Percentiles rank a stretch among this genome's conserved stretches.
These are phyloP conservation scores for Ephialtes manifestator DNA, from an alignment of 2,888 invertebrate genomes.

Conservation along the genomic window DNA sequence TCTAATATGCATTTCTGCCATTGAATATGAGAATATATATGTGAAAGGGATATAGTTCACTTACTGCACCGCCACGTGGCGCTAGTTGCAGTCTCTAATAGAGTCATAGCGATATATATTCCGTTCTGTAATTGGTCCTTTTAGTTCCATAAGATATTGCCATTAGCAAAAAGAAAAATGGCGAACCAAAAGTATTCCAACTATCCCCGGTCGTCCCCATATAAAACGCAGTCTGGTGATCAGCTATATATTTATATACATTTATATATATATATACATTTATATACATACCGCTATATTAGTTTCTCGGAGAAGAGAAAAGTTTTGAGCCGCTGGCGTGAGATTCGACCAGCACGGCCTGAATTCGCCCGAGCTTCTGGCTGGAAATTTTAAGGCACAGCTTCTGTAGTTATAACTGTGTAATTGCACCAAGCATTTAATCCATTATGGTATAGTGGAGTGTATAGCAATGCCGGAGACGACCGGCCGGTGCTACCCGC, in stretches of 20 bases:
- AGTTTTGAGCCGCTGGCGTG: conserved; percentile 36
- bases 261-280: not conserved
- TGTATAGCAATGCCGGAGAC: not conserved
- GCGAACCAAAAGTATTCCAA: no score
- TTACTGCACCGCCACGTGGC: no score
- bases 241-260: conserved; percentile 1
- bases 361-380: not conserved
- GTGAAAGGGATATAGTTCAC: no score
- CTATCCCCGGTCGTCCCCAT: no score
- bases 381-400: conserved; percentile 46
- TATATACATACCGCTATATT: conserved; percentile 10
- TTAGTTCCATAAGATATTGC: no score
- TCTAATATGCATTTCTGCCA: no score
- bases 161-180: no score
- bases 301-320: conserved; percentile 29
- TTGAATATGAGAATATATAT: no score
- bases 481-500: not conserved
- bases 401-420: conserved; percentile 28
- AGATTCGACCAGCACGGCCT: conserved; percentile 14
- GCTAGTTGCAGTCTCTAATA: no score
- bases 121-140: no score
- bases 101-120: no score
- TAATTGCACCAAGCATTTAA: conserved; percentile 55
- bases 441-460: conserved; percentile 38
- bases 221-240: not conserved